Evolutionary conservation across 2,113 vertebrate genomes (phyloP).

Genomic region (Scomber colias): DNA sequence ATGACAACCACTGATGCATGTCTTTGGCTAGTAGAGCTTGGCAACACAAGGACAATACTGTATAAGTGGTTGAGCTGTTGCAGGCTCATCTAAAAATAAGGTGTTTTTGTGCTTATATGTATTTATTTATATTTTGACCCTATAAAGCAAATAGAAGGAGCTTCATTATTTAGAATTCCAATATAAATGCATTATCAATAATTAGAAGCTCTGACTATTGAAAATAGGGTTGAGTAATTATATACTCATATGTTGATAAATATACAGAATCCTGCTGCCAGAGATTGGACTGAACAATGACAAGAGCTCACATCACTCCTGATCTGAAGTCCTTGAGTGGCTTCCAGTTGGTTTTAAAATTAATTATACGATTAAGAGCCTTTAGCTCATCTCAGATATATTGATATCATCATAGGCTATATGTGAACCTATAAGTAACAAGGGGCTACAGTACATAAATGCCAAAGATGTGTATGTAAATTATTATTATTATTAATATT

Average conservation of each 20-base stretch:
- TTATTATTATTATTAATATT: no score
- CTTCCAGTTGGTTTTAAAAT: not conserved
- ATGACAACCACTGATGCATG: constrained; percentile 35
- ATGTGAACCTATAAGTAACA: not conserved
- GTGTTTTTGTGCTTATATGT: not conserved
- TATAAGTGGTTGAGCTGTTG: constrained; percentile 13
- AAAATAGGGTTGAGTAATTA: not conserved
- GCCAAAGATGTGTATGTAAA: not conserved
- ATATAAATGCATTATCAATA: not conserved
- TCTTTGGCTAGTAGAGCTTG: constrained; percentile 1
- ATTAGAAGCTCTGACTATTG: not conserved
- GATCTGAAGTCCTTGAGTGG: not conserved
- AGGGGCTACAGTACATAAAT: not conserved
- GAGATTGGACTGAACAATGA: not conserved
- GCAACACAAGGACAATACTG: constrained; percentile 30
- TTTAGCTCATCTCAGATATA: not conserved
- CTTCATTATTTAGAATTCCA: not conserved
- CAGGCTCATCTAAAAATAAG: not conserved
- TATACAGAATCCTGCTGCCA: not conserved
- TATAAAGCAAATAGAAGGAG: not conserved
- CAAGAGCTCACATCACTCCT: no score
- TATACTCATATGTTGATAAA: no score
- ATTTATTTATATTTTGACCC: not conserved
- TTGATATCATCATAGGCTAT: not conserved
- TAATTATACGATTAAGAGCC: not conserved